Evolutionary conservation across 2,797 vertebrate genomes (phyloP).

Genomic region (Lithobates sylvaticus): DNA sequence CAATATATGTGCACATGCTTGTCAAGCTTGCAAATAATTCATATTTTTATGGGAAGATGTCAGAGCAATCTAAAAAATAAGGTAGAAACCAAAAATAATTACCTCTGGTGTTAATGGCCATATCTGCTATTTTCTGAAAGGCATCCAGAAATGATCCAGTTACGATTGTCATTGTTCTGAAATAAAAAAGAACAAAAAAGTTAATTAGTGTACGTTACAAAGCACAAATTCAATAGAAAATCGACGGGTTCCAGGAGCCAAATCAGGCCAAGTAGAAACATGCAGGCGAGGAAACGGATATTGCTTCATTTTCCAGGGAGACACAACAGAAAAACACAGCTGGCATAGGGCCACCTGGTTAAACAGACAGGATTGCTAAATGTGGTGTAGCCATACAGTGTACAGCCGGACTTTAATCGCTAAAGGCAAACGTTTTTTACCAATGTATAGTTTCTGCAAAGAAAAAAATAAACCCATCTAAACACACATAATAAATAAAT

Average conservation of each 20-base stretch:
- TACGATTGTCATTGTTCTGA: constrained; percentile 75
- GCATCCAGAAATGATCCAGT: constrained; percentile 84
- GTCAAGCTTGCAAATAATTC: no score
- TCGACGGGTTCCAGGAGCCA: background rate
- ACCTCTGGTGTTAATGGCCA: constrained; percentile 85
- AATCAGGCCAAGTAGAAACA: background rate
- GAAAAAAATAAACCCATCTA: no score
- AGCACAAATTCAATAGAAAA: constrained; percentile 53
- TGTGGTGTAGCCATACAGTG: no score
- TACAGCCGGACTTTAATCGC: no score
- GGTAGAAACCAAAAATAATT: constrained; percentile 27
- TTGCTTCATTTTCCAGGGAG: constrained; percentile 44
- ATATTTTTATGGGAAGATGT: no score
- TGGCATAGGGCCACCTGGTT: background rate
- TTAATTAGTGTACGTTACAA: constrained; percentile 28
- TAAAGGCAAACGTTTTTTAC: no score
- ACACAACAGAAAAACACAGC: constrained; percentile 41
- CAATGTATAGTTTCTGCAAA: no score
- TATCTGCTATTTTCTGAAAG: constrained; percentile 87
- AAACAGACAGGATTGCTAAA: background rate
- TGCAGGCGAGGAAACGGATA: constrained; percentile 52
- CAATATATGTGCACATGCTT: no score
- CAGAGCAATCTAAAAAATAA: background rate
- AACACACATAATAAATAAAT: no score
- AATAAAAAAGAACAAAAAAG: constrained; percentile 54